Evolutionary conservation across 2,888 invertebrate species (phyloP).

Genomic region (Thecophora atra): DNA sequence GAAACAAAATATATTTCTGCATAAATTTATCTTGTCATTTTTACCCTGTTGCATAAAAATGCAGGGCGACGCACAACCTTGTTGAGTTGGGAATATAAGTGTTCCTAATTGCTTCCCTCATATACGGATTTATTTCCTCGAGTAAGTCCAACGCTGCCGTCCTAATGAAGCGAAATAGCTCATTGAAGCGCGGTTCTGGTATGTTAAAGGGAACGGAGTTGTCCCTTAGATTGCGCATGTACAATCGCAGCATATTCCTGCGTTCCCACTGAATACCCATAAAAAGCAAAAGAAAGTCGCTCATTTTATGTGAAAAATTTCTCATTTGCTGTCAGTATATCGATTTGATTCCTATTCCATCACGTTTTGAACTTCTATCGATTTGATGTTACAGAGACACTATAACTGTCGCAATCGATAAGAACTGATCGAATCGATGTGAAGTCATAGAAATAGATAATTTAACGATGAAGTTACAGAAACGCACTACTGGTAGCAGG

Average conservation of each 20-base stretch:
- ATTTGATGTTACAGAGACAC: neutral
- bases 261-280: neutral
- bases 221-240: neutral
- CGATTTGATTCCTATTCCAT: neutral
- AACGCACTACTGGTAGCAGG: no score
- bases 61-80: neutral
- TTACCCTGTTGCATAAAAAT: neutral
- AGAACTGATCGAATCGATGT: no score
- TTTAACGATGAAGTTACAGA: no score
- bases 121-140: neutral
- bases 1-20: slow-evolving; percentile 2
- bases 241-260: neutral
- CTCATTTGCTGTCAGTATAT: neutral
- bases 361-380: neutral
- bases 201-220: slow-evolving; percentile 7
- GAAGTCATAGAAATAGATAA: no score
- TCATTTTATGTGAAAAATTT: neutral
- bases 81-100: slow-evolving; percentile 7
- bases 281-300: neutral
- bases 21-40: neutral
- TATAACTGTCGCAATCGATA: neutral
- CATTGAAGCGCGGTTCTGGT: neutral
- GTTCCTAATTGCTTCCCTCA: neutral
- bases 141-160: slow-evolving; percentile 5
- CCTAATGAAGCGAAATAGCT: neutral